These are phyloP conservation scores for Triops cancriformis DNA, from an alignment of 1,140 invertebrate species.

Conservation along the genomic window DNA sequence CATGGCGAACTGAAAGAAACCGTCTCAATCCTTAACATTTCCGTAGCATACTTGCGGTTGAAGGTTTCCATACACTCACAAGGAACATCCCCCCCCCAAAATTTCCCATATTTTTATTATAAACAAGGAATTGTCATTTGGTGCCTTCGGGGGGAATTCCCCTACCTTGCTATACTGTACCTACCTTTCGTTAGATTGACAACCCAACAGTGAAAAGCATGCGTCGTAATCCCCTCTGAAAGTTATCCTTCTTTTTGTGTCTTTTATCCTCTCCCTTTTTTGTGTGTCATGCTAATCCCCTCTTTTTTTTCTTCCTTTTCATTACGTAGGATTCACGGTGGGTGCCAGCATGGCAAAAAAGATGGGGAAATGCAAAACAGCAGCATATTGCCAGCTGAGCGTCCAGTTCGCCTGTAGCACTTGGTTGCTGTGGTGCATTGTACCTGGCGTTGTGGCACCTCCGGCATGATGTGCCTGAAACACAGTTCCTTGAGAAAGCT, in stretches of 20 bases:
- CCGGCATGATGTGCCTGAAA: slow-evolving; percentile 8
- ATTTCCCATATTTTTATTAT: too few relatives aligned
- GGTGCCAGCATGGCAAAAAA: not conserved
- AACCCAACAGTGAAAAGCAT: too few relatives aligned
- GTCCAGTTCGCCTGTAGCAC: slow-evolving; percentile 3
- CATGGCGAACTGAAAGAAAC: not conserved
- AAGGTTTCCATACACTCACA: not conserved
- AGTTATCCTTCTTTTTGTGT: too few relatives aligned
- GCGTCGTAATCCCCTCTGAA: too few relatives aligned
- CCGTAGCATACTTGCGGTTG: not conserved
- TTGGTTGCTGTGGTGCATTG: not conserved
- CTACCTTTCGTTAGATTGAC: too few relatives aligned
- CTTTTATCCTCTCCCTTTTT: not conserved
- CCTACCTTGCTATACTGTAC: too few relatives aligned
- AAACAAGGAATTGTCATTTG: too few relatives aligned
- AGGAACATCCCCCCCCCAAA: too few relatives aligned
- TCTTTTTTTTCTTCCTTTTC: not conserved
- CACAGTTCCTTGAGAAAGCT: slow-evolving; percentile 13
- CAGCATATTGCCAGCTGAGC: not conserved
- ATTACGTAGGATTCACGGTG: not conserved
- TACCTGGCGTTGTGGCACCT: not conserved
- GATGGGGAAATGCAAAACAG: not conserved
- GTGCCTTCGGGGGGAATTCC: too few relatives aligned
- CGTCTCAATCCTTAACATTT: not conserved
- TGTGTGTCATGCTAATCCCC: not conserved